Conservation (phyloP, 37 sponge, comb jelly and placozoan genomes). For the Haliclona indistincta region DNA sequence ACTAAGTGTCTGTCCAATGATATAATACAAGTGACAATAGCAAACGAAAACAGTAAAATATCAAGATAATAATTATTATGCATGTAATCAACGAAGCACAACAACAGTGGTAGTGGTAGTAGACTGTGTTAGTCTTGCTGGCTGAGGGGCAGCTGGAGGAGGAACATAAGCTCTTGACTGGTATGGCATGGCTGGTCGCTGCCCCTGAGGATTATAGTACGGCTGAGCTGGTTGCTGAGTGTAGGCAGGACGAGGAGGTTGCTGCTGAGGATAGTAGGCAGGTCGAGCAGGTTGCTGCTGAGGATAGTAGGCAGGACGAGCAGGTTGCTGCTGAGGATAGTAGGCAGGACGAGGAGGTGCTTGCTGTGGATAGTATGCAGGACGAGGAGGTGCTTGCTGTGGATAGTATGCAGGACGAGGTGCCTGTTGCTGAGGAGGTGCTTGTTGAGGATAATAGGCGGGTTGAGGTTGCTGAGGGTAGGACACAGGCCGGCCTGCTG, state of each 20-base stretch:
- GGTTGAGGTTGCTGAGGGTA: conserved; percentile 6
- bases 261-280: not conserved
- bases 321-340: not conserved
- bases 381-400: conserved; percentile 13
- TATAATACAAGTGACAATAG: no score
- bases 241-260: not conserved
- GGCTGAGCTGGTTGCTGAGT: not conserved
- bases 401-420: not conserved
- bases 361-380: conserved; percentile 5
- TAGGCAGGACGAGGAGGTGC: not conserved
- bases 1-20: no score
- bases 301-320: not conserved
- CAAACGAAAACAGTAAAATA: no score
- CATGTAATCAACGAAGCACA: no score
- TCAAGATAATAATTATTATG: no score
- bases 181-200: not conserved
- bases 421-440: conserved; percentile 6
- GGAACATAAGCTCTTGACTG: not conserved
- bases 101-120: conserved; percentile 8
- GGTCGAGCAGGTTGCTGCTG: not conserved
- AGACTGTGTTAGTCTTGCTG: not conserved
- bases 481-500: not conserved
- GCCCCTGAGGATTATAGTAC: not conserved
- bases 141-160: not conserved
- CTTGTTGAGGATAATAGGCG: conserved; percentile 1